Evolutionary conservation across 1,140 invertebrate genomes (phyloP), one percentile per base, ranked within the genome.

Genomic region (Pogonomyrmex barbatus): DNA sequence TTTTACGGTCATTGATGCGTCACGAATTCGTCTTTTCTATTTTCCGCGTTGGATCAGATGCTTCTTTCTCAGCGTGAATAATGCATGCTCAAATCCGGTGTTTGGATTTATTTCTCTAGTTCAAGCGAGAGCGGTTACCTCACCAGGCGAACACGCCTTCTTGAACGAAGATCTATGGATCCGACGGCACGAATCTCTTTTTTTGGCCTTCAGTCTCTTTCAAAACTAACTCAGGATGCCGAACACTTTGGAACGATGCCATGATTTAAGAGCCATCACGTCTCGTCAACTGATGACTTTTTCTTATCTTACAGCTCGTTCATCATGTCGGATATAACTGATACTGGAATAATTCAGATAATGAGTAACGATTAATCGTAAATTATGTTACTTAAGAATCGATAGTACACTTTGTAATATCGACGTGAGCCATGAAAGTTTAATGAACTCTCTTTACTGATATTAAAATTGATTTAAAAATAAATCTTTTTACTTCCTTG

Each of bases 171-270:
- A 82, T 58, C 39, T 47, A 62, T 71, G 52, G 10, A 71, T 60
- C 14, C 50, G n/a, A 71, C 12, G 50, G 50, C 54, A 42, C 36
- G 47, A 79, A 71, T 82, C 39, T 47, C 54, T n/a, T 56, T 42
- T 68, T 82, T 54, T 71, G 14, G 39, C 2, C 12, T 24, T 82
- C 42, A 52, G 24, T 58, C 54, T 82, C 39, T 71, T 39, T 82
- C 52, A 56, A 79, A 79, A 71, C 52, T 71, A 39, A n/a, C 52
- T 82, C 52, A 36, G 17, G 50, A 58, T 56, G 17, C 65, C 52
- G 52, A 81, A 71, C 65, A 71, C 65, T 82, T 82, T 82, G 78
- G 67, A 82, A 58, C 30, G 65, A 47, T 71, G 78, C 78, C 78
- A 82, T 82, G 52, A 82, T 73, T 82, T 68, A 73, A 82, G 67